phyloP scores from a whole-genome alignment of 1,140 invertebrate genomes.

The Helicoverpa zea region DNA sequence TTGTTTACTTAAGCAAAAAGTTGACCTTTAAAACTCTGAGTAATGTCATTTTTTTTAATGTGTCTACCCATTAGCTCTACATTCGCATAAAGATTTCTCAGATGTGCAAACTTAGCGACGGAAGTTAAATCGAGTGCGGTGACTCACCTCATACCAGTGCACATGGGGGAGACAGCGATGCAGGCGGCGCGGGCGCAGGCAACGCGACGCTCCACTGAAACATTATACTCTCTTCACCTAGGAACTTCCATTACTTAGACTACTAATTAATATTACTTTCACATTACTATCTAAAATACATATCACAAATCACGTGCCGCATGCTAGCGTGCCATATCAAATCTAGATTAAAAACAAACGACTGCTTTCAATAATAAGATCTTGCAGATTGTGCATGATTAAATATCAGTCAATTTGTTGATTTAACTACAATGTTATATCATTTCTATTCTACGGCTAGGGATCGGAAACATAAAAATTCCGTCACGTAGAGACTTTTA shows the following conservation, averaged over 20 bases:
- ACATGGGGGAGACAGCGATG: conserved; percentile 69
- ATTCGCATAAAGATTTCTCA: neutral
- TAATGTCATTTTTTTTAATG: no score
- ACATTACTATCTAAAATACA: neutral
- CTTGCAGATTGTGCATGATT: conserved; percentile 13
- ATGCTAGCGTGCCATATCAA: conserved; percentile 7
- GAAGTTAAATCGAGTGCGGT: conserved; percentile 71
- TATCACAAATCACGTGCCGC: conserved; percentile 29
- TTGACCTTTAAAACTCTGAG: no score
- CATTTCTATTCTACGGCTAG: conserved; percentile 59
- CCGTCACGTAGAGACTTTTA: conserved; percentile 83
- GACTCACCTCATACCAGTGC: conserved; percentile 84
- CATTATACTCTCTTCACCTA: conserved; percentile 17
- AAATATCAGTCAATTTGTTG: neutral
- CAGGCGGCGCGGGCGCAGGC: conserved; percentile 65
- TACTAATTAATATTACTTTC: conserved; percentile 37
- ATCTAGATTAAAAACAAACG: conserved; percentile 19
- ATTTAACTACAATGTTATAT: no score
- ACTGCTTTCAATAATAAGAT: conserved; percentile 32
- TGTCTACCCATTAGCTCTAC: no score
- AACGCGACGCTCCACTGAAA: conserved; percentile 75
- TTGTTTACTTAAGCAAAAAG: no score
- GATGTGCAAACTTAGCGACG: neutral
- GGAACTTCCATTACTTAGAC: conserved; percentile 1
- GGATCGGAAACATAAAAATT: conserved; percentile 85